Percentiles rank a stretch among this genome's conserved stretches.
Conservation (phyloP, 2,113 vertebrate genomes). For the Saccopteryx bilineata region DNA sequence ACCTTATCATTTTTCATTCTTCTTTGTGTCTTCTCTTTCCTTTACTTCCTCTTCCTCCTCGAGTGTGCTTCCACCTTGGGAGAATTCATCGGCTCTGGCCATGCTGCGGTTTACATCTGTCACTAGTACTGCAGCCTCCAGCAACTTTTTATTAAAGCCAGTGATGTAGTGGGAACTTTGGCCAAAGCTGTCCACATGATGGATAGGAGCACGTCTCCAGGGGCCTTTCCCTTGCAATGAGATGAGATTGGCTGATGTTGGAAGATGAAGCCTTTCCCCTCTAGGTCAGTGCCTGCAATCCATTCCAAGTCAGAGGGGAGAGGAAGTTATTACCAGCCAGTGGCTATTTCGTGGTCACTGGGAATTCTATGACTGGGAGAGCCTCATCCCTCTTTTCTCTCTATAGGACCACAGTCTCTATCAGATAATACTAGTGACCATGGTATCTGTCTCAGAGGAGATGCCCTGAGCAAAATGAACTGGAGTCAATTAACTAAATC, state of each 20-base stretch:
- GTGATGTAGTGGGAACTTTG: conserved; percentile 85
- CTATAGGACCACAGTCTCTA: conserved; percentile 51
- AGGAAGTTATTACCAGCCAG: conserved; percentile 84
- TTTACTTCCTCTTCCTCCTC: conserved; percentile 59
- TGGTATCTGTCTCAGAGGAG: conserved; percentile 73
- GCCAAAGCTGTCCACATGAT: conserved; percentile 85
- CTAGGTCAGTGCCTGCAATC: conserved; percentile 83
- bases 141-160: conserved; percentile 85
- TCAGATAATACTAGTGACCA: conserved; percentile 60
- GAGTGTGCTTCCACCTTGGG: conserved; percentile 69
- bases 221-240: conserved; percentile 82
- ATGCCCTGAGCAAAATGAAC: conserved; percentile 74
- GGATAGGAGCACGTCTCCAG: conserved; percentile 83
- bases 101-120: conserved; percentile 77
- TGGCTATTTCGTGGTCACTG: conserved; percentile 79
- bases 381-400: conserved; percentile 75
- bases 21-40: conserved; percentile 52
- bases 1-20: conserved; percentile 62
- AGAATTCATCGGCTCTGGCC: conserved; percentile 47
- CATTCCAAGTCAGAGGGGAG: conserved; percentile 84
- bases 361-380: conserved; percentile 80
- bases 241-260: conserved; percentile 85
- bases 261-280: conserved; percentile 85
- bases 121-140: conserved; percentile 82
- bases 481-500: conserved; percentile 82